Evolutionary conservation across 1,140 invertebrate genomes (phyloP).

Genomic region (Penaeus vannamei): DNA sequence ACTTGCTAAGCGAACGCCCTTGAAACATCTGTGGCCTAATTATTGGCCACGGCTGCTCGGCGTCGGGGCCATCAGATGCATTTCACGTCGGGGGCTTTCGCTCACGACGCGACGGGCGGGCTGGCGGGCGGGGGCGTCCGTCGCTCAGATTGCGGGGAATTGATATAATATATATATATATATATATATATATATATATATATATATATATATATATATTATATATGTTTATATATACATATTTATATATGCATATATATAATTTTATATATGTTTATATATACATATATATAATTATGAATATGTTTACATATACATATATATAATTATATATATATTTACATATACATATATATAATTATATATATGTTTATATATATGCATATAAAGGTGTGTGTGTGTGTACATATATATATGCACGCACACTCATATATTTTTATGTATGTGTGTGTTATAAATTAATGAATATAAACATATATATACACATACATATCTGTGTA

Average conservation of each 20-base stretch:
- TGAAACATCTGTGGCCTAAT: background rate
- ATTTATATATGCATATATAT: constrained; percentile 19
- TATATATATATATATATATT: too few species aligned
- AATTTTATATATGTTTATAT: background rate
- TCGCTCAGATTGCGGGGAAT: too few species aligned
- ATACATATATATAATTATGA: background rate
- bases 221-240: background rate
- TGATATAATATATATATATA: too few species aligned
- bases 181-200: too few species aligned
- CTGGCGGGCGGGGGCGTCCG: too few species aligned
- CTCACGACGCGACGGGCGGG: too few species aligned
- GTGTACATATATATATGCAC: background rate
- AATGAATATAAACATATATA: constrained; percentile 24
- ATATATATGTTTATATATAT: constrained; percentile 24
- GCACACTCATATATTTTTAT: constrained; percentile 5
- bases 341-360: constrained; percentile 13
- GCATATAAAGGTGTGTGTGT: background rate
- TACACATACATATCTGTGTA: background rate
- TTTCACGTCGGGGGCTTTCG: background rate
- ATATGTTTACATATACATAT: background rate
- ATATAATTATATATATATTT: background rate
- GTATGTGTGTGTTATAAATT: constrained; percentile 13
- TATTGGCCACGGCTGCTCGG: background rate
- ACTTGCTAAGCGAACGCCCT: too few species aligned
- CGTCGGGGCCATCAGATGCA: background rate